Evolutionary conservation across 1,140 invertebrate species (phyloP).

Genomic region (Aricia agestis): DNA sequence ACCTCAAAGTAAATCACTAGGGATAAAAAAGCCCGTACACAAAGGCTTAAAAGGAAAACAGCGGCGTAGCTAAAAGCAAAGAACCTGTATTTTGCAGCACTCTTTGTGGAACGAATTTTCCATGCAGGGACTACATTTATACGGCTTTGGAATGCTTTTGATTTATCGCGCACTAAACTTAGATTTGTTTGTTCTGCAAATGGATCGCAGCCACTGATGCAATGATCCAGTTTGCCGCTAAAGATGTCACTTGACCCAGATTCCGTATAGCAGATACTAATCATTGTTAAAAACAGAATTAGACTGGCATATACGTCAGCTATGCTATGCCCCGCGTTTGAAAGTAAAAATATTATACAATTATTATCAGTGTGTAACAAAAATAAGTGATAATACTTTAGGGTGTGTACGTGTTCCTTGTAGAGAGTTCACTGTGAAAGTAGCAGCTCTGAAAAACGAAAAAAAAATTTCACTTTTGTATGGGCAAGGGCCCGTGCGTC

Average conservation of each 20-base stretch:
- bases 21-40: constrained; percentile 13
- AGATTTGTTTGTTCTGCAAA: constrained; percentile 19
- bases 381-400: too few relatives aligned
- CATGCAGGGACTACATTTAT: constrained; percentile 23
- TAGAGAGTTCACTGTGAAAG: too few relatives aligned
- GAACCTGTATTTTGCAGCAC: constrained; percentile 31
- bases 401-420: too few relatives aligned
- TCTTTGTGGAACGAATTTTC: constrained; percentile 32
- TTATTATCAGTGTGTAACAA: too few relatives aligned
- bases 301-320: too few relatives aligned
- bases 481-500: too few relatives aligned
- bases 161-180: constrained; percentile 23
- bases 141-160: constrained; percentile 27
- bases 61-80: constrained; percentile 30
- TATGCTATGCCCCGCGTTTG: too few relatives aligned
- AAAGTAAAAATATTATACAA: too few relatives aligned
- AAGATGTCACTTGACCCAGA: background rate
- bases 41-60: constrained; percentile 31
- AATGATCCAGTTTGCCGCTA: background rate
- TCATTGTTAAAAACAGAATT: too few relatives aligned
- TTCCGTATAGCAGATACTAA: background rate
- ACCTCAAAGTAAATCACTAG: constrained; percentile 14
- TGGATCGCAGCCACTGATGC: constrained; percentile 7
- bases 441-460: too few relatives aligned
- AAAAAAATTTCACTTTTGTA: too few relatives aligned